Evolutionary conservation across 1,140 invertebrate species (phyloP), one percentile per base, ranked within the genome.

Genomic region (Caenorhabditis latens): DNA sequence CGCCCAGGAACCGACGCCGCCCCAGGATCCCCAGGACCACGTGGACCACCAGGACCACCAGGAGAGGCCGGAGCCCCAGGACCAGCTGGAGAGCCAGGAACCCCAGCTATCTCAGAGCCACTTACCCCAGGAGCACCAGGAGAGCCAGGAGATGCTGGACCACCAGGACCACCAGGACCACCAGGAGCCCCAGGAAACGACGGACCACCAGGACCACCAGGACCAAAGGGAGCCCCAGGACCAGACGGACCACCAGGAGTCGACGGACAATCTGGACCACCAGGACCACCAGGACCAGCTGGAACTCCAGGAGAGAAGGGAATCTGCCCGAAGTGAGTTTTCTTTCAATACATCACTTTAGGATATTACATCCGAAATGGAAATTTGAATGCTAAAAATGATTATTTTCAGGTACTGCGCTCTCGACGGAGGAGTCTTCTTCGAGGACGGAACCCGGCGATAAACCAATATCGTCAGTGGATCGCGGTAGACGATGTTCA

Each of bases 71-170:
- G 88, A 88, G 84, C 71, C 21, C 84, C 88, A 75, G 88, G 88
- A 89, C 88, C 88, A 67, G 63, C 63, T 14, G 84, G 84, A 85
- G 84, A 85, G 16, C 46, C 65, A 53, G 88, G 88, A 88, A 87
- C 63, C 48, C 88, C 91, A 42, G 91, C 91, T 19, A 86, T 90
- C 40, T 86, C 75, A 43, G 91, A 91, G 84, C 91, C 91, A 83
- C 90, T 90, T 46, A 90, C 89, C 58, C 91, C 91, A 61, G 91
- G 91, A 92, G 91, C 92, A 83, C 91, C 91, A 24, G 91, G 91
- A 88, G 90, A 91, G 83, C 71, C 83, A n/a, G 91, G 91, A 90
- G 91, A 91, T 83, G 87, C 84, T 55, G 84, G 84, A 85, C 40
- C 83, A 53, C 2, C 83, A 75, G 46, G 79, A 86, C 55, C 42